A percentile compares a stretch with the other conserved stretches of the same genome.
Conservation (phyloP, 1,140 invertebrate species). For the Drosophila grimshawi region DNA sequence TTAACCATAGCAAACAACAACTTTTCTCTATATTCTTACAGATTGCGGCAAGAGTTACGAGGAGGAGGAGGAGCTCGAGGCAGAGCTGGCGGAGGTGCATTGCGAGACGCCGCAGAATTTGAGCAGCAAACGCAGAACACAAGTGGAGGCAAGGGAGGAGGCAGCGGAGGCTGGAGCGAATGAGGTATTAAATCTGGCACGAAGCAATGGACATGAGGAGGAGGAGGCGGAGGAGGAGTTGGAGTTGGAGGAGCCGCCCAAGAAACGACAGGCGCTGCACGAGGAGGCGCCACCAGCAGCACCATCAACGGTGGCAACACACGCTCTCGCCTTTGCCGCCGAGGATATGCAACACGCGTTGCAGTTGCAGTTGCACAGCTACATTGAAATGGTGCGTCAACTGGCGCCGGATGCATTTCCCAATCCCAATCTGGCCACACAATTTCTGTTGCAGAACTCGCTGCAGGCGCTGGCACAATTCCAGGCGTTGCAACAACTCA, state of each 20-base stretch:
- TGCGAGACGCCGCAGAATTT: slow-evolving; percentile 67
- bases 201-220: neutral
- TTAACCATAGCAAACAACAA: neutral
- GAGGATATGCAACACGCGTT: slow-evolving; percentile 82
- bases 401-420: slow-evolving; percentile 68
- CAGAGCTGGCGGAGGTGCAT: slow-evolving; percentile 14
- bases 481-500: slow-evolving; percentile 91
- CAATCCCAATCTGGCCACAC: slow-evolving; percentile 73
- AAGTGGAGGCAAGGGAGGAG: slow-evolving; percentile 16
- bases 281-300: slow-evolving; percentile 4
- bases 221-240: too few species aligned
- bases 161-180: slow-evolving; percentile 33
- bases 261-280: slow-evolving; percentile 42
- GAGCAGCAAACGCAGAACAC: slow-evolving; percentile 69
- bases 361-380: slow-evolving; percentile 78
- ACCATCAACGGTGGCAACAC: neutral
- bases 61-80: slow-evolving; percentile 53
- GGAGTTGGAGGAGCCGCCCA: slow-evolving; percentile 42
- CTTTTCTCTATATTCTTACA: slow-evolving; percentile 46
- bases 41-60: slow-evolving; percentile 68
- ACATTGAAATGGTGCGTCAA: slow-evolving; percentile 82
- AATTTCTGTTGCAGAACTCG: slow-evolving; percentile 79
- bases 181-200: slow-evolving; percentile 72
- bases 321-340: slow-evolving; percentile 55
- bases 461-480: slow-evolving; percentile 91